These are phyloP conservation scores for Phaedon cochleariae DNA, from an alignment of 2,888 invertebrate genomes.

Conservation along the genomic window DNA sequence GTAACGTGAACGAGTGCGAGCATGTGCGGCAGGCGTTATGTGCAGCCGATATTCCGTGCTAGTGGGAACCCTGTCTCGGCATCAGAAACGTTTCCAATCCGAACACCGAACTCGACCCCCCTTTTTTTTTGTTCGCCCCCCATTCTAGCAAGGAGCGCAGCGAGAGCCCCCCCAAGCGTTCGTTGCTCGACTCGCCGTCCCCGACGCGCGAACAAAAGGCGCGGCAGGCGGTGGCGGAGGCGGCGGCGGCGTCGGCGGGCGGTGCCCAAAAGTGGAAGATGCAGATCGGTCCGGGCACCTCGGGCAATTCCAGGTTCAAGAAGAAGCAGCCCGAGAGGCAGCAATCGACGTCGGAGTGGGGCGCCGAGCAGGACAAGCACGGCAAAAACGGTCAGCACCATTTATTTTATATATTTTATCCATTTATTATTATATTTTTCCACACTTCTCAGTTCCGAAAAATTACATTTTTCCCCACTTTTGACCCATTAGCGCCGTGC, in stretches of 20 bases:
- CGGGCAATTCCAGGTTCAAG: constrained; percentile 65
- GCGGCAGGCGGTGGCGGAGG: constrained; percentile 64
- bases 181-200: constrained; percentile 59
- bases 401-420: no score
- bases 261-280: constrained; percentile 74
- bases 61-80: no score
- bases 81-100: no score
- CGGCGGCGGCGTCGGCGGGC: constrained; percentile 63
- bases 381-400: constrained; percentile 52
- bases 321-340: constrained; percentile 68
- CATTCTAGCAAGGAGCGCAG: constrained; percentile 54
- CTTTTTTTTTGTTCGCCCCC: no score
- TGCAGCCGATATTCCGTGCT: no score
- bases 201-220: constrained; percentile 62
- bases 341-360: constrained; percentile 59
- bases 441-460: no score
- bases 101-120: no score
- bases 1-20: constrained; percentile 10
- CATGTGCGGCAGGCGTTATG: constrained; percentile 1
- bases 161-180: constrained; percentile 55
- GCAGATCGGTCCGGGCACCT: constrained; percentile 71
- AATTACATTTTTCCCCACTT: no score
- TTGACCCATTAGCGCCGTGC: no score
- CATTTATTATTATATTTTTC: no score
- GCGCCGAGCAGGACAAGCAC: constrained; percentile 64